Conservation (phyloP, 2,888 invertebrate genomes). For the Halocaridina rubra region DNA sequence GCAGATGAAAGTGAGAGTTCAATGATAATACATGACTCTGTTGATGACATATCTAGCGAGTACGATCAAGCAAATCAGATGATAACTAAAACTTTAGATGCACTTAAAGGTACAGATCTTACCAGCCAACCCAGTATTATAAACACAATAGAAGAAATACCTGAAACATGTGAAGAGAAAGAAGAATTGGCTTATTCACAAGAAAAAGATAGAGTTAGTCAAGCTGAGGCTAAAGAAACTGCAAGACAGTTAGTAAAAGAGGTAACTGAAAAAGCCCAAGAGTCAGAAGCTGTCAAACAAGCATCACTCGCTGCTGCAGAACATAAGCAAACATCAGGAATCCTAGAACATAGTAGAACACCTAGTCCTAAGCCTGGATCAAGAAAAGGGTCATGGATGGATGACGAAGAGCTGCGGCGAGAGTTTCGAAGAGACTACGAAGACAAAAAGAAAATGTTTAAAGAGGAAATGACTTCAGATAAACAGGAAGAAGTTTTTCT, state of each 20-base stretch:
- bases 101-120: conserved; percentile 38
- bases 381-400: conserved; percentile 53
- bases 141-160: conserved; percentile 49
- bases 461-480: conserved; percentile 44
- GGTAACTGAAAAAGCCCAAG: conserved; percentile 42
- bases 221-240: conserved; percentile 37
- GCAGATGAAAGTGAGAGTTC: conserved; percentile 63
- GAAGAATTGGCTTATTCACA: background rate
- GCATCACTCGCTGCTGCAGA: conserved; percentile 18
- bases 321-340: background rate
- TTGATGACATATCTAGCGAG: conserved; percentile 56
- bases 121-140: conserved; percentile 23
- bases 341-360: conserved; percentile 1
- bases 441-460: conserved; percentile 56
- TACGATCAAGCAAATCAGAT: conserved; percentile 63
- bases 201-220: conserved; percentile 5
- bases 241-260: conserved; percentile 40
- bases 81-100: conserved; percentile 60
- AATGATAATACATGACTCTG: conserved; percentile 59
- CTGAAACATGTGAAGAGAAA: conserved; percentile 28
- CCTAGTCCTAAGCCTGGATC: conserved; percentile 51
- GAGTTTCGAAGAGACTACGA: conserved; percentile 50
- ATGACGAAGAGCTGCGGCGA: conserved; percentile 41
- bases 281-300: conserved; percentile 39
- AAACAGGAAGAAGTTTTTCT: conserved; percentile 21